Percentiles rank a stretch among this genome's conserved stretches.
phyloP scores from a whole-genome alignment of 2,113 vertebrate species.

The Zingel zingel region DNA sequence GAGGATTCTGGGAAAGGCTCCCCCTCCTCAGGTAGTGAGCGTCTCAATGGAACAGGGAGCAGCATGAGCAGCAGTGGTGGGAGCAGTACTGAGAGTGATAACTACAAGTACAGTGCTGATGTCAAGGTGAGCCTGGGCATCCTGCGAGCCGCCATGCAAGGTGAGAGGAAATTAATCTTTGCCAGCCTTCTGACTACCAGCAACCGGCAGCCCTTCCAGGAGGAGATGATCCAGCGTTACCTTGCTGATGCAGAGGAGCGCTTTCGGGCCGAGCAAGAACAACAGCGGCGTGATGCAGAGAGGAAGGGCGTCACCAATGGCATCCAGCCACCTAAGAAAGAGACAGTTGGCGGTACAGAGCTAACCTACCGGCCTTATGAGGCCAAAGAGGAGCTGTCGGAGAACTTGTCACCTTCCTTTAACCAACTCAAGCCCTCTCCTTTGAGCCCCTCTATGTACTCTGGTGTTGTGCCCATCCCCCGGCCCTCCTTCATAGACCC shows the following conservation, averaged over 20 bases:
- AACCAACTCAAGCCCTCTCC: conserved; percentile 67
- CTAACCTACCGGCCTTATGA: conserved; percentile 67
- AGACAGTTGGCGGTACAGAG: conserved; percentile 34
- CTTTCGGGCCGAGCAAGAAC: conserved; percentile 90
- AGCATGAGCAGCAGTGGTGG: conserved; percentile 77
- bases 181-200: conserved; percentile 92
- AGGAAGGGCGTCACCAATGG: conserved; percentile 79
- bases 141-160: conserved; percentile 92
- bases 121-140: conserved; percentile 93
- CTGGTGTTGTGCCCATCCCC: conserved; percentile 90
- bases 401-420: conserved; percentile 68
- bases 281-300: conserved; percentile 89
- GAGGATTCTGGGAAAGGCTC: conserved; percentile 87
- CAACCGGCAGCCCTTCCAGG: conserved; percentile 94
- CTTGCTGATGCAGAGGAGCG: conserved; percentile 92
- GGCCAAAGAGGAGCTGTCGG: conserved; percentile 65
- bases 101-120: conserved; percentile 90
- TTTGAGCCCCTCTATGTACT: conserved; percentile 83
- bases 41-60: conserved; percentile 71
- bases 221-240: conserved; percentile 98
- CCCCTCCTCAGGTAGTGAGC: conserved; percentile 82
- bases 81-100: conserved; percentile 72
- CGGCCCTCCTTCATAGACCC: conserved; percentile 84
- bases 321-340: conserved; percentile 72
- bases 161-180: conserved; percentile 93